Evolutionary conservation across 2,113 vertebrate species (phyloP).

Genomic region (Apodemus speciosus): DNA sequence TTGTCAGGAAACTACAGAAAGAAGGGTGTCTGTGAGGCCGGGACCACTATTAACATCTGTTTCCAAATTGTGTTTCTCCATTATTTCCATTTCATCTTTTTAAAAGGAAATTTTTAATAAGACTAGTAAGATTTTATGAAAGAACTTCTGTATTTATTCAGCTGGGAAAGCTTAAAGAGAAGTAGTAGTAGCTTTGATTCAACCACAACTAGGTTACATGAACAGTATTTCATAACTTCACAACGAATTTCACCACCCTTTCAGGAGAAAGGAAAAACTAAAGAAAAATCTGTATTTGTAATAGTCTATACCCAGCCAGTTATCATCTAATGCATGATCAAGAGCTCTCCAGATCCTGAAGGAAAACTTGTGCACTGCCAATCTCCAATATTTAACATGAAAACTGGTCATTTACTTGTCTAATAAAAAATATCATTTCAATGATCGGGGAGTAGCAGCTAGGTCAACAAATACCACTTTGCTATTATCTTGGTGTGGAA

Average conservation of each 20-base stretch:
- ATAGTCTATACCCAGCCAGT: not conserved
- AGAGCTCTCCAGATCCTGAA: not conserved
- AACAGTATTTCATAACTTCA: constrained; percentile 2
- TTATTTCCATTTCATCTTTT: not conserved
- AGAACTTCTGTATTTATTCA: constrained; percentile 20
- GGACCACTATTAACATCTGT: not conserved
- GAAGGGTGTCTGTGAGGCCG: not conserved
- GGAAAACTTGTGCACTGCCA: not conserved
- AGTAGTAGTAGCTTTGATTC: not conserved
- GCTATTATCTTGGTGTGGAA: not conserved
- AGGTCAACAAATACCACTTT: not conserved
- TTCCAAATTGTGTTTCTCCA: not conserved
- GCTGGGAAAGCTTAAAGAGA: not conserved
- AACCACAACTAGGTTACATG: not conserved
- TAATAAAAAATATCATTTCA: not conserved
- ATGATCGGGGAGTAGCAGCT: not conserved
- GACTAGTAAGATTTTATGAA: not conserved
- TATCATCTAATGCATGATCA: not conserved
- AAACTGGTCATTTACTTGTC: not conserved
- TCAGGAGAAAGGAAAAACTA: not conserved
- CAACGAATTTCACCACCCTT: not conserved
- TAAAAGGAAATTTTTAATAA: constrained; percentile 19
- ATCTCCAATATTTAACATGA: not conserved
- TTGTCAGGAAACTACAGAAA: not conserved
- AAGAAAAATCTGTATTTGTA: not conserved